Percentiles rank a stretch among this genome's conserved stretches.
Evolutionary conservation across 2,113 vertebrate genomes (phyloP).

Genomic region (Clinocottus analis): DNA sequence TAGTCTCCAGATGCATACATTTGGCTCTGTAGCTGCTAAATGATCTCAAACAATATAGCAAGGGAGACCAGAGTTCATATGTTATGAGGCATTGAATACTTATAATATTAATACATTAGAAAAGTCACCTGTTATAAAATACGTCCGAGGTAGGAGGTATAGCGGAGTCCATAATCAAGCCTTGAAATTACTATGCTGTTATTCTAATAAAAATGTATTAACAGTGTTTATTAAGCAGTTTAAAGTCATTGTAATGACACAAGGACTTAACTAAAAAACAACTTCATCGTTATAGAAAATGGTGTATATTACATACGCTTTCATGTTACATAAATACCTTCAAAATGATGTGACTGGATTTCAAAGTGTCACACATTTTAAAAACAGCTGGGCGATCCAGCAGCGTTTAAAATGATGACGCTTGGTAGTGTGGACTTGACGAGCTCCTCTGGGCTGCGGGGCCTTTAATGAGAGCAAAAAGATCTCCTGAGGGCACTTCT

Average conservation of each 20-base stretch:
- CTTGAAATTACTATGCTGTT: too few species aligned
- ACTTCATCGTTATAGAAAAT: too few species aligned
- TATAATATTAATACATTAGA: background rate
- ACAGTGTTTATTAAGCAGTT: background rate
- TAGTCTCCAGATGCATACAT: background rate
- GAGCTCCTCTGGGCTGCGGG: constrained; percentile 30
- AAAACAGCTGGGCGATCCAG: constrained; percentile 7
- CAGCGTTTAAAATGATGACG: constrained; percentile 44
- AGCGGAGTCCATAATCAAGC: background rate
- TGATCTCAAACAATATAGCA: background rate
- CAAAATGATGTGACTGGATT: background rate
- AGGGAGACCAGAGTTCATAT: background rate
- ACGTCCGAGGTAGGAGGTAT: background rate
- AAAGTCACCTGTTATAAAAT: background rate
- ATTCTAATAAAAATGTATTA: background rate
- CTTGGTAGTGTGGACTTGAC: constrained; percentile 74
- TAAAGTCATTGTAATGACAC: background rate
- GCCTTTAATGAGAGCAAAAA: constrained; percentile 66
- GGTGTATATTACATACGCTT: background rate
- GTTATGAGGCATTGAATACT: background rate
- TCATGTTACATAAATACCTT: background rate
- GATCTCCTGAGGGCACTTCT: constrained; percentile 33
- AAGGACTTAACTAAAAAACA: background rate
- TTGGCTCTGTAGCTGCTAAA: background rate
- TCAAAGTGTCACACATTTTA: background rate